phyloP scores from a whole-genome alignment of 2,113 vertebrate genomes.

The Enhydra lutris region DNA sequence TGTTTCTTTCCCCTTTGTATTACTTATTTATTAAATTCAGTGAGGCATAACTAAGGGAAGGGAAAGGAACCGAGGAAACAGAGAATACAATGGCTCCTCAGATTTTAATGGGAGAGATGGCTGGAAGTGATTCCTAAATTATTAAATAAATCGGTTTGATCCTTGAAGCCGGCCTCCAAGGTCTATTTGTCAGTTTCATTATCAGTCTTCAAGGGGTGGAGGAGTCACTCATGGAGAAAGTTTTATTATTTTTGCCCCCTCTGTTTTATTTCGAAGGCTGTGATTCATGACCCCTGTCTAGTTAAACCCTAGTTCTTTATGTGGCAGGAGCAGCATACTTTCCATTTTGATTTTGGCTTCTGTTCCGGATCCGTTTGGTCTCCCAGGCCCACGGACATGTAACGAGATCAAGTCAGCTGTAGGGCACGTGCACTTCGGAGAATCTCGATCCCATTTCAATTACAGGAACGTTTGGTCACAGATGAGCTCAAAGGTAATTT shows the following conservation, averaged over 20 bases:
- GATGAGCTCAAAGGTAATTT: slow-evolving; percentile 54
- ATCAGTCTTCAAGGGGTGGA: slow-evolving; percentile 78
- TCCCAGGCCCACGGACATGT: background rate
- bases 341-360: slow-evolving; percentile 47
- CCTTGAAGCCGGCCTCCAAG: slow-evolving; percentile 82
- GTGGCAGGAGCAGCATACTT: slow-evolving; percentile 53
- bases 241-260: slow-evolving; percentile 13
- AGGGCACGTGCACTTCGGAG: slow-evolving; percentile 39
- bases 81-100: slow-evolving; percentile 85
- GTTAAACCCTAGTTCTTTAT: slow-evolving; percentile 78
- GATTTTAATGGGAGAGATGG: slow-evolving; percentile 87
- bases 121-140: slow-evolving; percentile 89
- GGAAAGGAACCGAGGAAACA: slow-evolving; percentile 81
- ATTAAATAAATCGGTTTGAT: slow-evolving; percentile 88
- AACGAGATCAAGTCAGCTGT: background rate
- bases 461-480: slow-evolving; percentile 57
- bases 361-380: background rate
- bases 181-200: slow-evolving; percentile 84
- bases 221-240: slow-evolving; percentile 80
- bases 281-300: slow-evolving; percentile 69
- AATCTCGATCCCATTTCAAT: slow-evolving; percentile 64
- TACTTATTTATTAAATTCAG: slow-evolving; percentile 89
- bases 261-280: slow-evolving; percentile 66
- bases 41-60: slow-evolving; percentile 86
- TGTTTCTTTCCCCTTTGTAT: slow-evolving; percentile 77